Evolutionary conservation across 2,113 vertebrate genomes (phyloP).

Genomic region (Sphaerodactylus townsendi): DNA sequence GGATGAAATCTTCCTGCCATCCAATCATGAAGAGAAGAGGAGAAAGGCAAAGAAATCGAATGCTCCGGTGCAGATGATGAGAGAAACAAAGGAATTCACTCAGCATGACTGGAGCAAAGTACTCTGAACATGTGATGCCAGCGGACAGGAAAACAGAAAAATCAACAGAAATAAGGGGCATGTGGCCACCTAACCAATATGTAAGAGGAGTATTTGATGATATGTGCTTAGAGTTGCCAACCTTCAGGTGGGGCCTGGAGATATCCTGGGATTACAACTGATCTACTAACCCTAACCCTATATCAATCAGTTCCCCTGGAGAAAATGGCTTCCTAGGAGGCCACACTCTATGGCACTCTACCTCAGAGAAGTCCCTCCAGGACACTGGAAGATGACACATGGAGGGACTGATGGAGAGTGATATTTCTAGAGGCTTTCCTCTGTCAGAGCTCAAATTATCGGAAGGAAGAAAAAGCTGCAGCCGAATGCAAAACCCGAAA

Average conservation of each 20-base stretch:
- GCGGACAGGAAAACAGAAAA: not conserved
- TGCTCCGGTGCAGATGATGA: too few relatives aligned
- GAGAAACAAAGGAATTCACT: too few relatives aligned
- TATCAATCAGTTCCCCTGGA: too few relatives aligned
- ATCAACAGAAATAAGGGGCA: not conserved
- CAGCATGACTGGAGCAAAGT: too few relatives aligned
- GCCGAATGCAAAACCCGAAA: not conserved
- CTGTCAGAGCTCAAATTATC: not conserved
- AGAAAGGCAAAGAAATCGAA: too few relatives aligned
- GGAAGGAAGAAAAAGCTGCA: not conserved
- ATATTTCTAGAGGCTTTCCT: not conserved
- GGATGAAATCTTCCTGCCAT: too few relatives aligned
- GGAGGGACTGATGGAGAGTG: not conserved
- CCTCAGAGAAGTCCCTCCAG: not conserved
- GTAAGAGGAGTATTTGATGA: not conserved
- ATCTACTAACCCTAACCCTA: too few relatives aligned
- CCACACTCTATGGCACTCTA: too few relatives aligned
- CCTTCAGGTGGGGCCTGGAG: too few relatives aligned
- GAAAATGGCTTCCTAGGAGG: too few relatives aligned
- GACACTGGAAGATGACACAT: not conserved
- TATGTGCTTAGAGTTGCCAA: not conserved
- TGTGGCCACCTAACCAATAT: not conserved
- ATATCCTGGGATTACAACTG: too few relatives aligned
- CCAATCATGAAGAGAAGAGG: too few relatives aligned
- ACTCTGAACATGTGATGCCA: not conserved